A percentile compares a stretch with the other conserved stretches of the same genome.
Evolutionary conservation across 1,140 invertebrate genomes (phyloP).

Genomic region (Lasioglossum baleicum): DNA sequence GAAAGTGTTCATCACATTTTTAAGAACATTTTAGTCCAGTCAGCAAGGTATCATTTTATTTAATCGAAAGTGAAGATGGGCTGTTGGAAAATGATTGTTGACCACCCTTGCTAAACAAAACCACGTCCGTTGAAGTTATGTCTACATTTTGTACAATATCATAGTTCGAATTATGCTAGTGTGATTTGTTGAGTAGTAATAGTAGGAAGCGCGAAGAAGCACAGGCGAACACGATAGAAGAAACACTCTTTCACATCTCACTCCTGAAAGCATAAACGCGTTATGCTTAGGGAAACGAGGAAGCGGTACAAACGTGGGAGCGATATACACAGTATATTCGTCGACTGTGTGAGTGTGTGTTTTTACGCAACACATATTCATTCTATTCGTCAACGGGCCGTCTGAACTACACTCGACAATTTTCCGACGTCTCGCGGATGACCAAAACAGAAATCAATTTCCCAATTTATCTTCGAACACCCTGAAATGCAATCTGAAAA

Average conservation of each 20-base stretch:
- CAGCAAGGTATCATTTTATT: too few relatives aligned
- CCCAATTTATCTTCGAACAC: too few relatives aligned
- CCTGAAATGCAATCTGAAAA: too few relatives aligned
- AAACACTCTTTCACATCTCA: slow-evolving; percentile 13
- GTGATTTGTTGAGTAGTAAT: slow-evolving; percentile 24
- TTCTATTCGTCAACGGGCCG: slow-evolving; percentile 5
- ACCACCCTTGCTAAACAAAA: slow-evolving; percentile 22
- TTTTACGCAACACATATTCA: slow-evolving; percentile 17
- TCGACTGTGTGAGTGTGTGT: not conserved
- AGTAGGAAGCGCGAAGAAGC: slow-evolving; percentile 49
- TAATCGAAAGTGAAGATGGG: too few relatives aligned
- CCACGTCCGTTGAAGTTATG: slow-evolving; percentile 40
- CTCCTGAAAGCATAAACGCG: slow-evolving; percentile 21
- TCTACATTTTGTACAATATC: slow-evolving; percentile 56
- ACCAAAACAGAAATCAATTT: too few relatives aligned
- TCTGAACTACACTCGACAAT: not conserved
- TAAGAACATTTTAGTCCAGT: too few relatives aligned
- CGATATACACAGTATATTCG: slow-evolving; percentile 25
- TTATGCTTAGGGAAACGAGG: not conserved
- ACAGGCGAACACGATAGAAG: slow-evolving; percentile 32
- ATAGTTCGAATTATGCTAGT: slow-evolving; percentile 42
- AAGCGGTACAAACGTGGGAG: slow-evolving; percentile 9
- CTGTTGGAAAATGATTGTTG: not conserved
- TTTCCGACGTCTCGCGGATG: too few relatives aligned
- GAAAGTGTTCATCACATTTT: not conserved